Conservation (phyloP, 2,888 invertebrate genomes). For the Melipona bicolor region DNA sequence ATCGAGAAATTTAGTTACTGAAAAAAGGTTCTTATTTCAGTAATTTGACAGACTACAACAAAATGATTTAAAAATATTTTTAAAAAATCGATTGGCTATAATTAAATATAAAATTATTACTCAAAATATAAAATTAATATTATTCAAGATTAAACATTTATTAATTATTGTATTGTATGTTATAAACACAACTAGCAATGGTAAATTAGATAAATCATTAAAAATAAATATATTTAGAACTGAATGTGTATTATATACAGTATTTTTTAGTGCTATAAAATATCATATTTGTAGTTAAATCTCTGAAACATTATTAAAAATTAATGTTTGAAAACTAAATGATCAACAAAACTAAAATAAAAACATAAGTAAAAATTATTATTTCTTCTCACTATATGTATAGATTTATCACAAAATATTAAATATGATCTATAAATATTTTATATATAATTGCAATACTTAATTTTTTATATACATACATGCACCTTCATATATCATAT, state of each 20-base stretch:
- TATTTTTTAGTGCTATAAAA: slow-evolving; percentile 12
- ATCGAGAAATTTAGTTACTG: neutral
- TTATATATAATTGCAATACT: neutral
- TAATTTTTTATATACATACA: neutral
- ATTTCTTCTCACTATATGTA: slow-evolving; percentile 8
- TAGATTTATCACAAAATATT: neutral
- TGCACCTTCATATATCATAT: neutral
- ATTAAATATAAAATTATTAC: neutral
- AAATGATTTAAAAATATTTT: neutral
- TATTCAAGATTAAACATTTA: neutral
- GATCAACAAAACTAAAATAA: slow-evolving; percentile 22
- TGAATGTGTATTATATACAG: slow-evolving; percentile 35
- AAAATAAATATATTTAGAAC: slow-evolving; percentile 22
- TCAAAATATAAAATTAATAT: neutral
- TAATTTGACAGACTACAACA: neutral
- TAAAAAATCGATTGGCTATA: slow-evolving; percentile 1
- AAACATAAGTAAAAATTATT: slow-evolving; percentile 12
- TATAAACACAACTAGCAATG: slow-evolving; percentile 1
- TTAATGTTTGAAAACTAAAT: neutral
- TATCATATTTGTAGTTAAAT: neutral
- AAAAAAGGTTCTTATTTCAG: neutral
- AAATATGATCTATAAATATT: slow-evolving; percentile 9
- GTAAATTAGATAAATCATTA: slow-evolving; percentile 7
- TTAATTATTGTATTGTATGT: slow-evolving; percentile 9
- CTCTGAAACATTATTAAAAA: neutral